phyloP scores from a whole-genome alignment of 2,113 vertebrate species.

The Perca fluviatilis region DNA sequence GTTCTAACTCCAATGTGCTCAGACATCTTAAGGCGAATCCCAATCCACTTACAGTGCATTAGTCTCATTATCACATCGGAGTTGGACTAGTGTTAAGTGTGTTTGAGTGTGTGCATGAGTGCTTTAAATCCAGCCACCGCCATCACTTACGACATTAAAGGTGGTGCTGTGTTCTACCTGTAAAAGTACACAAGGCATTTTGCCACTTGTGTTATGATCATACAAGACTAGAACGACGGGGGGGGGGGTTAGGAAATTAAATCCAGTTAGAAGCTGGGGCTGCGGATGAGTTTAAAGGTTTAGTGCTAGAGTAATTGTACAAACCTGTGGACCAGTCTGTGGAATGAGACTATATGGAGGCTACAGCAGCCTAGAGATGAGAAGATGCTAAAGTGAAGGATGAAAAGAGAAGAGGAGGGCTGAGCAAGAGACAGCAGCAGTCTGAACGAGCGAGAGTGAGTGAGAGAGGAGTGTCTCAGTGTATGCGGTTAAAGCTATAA shows the following conservation, averaged over 20 bases:
- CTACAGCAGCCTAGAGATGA: not conserved
- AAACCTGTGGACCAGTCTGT: slow-evolving; percentile 13
- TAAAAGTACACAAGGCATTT: slow-evolving; percentile 24
- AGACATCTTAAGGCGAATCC: slow-evolving; percentile 83
- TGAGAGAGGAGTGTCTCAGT: not conserved
- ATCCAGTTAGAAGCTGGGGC: slow-evolving; percentile 27
- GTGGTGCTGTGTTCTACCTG: slow-evolving; percentile 6
- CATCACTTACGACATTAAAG: slow-evolving; percentile 18
- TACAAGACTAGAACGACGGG: not conserved
- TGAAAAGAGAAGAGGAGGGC: not conserved
- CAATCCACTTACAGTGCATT: slow-evolving; percentile 86
- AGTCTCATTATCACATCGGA: slow-evolving; percentile 79
- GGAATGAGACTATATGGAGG: slow-evolving; percentile 6
- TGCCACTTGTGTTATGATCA: slow-evolving; percentile 17
- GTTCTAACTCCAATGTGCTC: slow-evolving; percentile 78
- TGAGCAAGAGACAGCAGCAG: not conserved
- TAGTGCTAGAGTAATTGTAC: slow-evolving; percentile 30
- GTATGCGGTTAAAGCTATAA: slow-evolving; percentile 34
- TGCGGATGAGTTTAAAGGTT: slow-evolving; percentile 43
- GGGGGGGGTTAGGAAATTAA: not conserved
- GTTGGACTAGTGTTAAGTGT: slow-evolving; percentile 46
- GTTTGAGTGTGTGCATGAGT: slow-evolving; percentile 4
- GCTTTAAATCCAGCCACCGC: slow-evolving; percentile 45
- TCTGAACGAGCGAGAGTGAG: not conserved
- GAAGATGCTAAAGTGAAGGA: not conserved